phyloP scores from a whole-genome alignment of 2,113 vertebrate genomes.

The Pavo muticus region DNA sequence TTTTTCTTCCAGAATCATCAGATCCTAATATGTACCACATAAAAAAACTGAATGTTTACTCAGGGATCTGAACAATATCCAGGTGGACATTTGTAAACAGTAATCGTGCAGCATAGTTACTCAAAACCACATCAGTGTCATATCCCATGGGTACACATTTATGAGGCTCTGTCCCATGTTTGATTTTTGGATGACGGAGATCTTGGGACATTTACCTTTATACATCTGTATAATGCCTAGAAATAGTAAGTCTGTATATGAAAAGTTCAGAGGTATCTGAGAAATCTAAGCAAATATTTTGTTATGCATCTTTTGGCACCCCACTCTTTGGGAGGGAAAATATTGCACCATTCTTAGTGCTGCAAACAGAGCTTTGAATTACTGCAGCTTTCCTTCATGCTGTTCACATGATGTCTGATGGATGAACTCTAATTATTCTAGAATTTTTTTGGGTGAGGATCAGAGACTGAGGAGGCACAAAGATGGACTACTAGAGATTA shows the following conservation, averaged over 20 bases:
- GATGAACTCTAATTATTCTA: not conserved
- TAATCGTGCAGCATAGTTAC: not conserved
- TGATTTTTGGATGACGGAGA: not conserved
- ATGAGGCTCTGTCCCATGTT: not conserved
- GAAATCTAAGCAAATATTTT: not conserved
- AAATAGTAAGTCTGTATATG: not conserved
- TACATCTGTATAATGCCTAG: not conserved
- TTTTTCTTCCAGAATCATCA: not conserved
- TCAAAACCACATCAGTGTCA: not conserved
- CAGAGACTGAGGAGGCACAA: not conserved
- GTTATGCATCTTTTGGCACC: not conserved
- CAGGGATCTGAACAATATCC: not conserved
- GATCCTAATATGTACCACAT: not conserved
- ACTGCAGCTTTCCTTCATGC: not conserved
- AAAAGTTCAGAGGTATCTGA: not conserved
- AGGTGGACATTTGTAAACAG: not conserved
- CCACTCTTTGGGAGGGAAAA: not conserved
- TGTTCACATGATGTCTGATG: slow-evolving; percentile 21
- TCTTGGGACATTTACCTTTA: not conserved
- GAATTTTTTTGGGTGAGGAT: not conserved
- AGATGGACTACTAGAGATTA: not conserved
- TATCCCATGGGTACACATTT: not conserved
- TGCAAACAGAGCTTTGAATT: not conserved
- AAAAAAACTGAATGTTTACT: not conserved
- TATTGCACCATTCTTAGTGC: not conserved